These are phyloP conservation scores for Matsumyia berberina DNA, from an alignment of 2,888 invertebrate genomes.

Conservation along the genomic window DNA sequence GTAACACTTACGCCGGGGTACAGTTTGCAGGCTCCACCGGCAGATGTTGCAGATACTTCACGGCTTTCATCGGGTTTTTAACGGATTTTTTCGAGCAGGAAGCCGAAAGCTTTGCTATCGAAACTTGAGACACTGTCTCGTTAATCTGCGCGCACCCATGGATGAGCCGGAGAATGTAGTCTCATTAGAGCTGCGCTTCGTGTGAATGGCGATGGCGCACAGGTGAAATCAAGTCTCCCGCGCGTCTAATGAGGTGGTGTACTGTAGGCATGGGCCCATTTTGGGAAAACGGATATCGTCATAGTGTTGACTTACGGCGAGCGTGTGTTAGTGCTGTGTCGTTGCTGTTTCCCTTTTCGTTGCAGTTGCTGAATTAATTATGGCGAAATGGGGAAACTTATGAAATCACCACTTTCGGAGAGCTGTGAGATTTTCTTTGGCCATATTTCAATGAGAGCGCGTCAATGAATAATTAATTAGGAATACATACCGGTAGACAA, in stretches of 20 bases:
- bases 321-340: conserved; percentile 7
- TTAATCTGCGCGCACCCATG: background rate
- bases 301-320: background rate
- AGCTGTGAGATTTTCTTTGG: conserved; percentile 41
- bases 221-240: conserved; percentile 35
- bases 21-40: background rate
- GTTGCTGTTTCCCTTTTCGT: background rate
- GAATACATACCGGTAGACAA: conserved; percentile 2
- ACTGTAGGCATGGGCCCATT: conserved; percentile 18
- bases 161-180: conserved; percentile 5
- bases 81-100: conserved; percentile 20
- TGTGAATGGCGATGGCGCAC: background rate
- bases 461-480: background rate
- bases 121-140: conserved; percentile 2
- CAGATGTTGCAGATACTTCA: background rate
- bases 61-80: background rate
- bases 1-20: conserved; percentile 44
- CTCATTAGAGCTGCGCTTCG: background rate
- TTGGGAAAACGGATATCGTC: conserved; percentile 21
- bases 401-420: conserved; percentile 40
- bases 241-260: conserved; percentile 16
- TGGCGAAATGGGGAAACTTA: conserved; percentile 53
- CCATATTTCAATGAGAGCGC: conserved; percentile 1
- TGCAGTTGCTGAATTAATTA: conserved; percentile 45
- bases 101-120: conserved; percentile 13